Base-by-base conservation (phyloP, 2,888 invertebrate species). In the Stenoptilia bipunctidactyla region DNA sequence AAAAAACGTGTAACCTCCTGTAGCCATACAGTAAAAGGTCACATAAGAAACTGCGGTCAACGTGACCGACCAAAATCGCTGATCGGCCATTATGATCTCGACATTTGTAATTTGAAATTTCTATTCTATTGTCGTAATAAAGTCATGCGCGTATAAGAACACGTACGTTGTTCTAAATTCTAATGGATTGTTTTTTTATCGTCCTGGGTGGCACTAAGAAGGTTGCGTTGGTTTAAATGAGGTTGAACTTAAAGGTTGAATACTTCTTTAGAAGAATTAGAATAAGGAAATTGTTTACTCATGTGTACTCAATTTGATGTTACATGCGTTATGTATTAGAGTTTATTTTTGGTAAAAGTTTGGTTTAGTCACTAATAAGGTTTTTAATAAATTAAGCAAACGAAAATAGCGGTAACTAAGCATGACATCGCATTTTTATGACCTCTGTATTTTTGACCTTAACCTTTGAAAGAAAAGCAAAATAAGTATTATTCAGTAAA, bases 101-200 rank as follows among this genome's bases (percentile, higher is more conserved):
- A 45, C 52, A 53, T 56, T 63, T 46, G 54, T 71, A 72, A 73
- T 79, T 72, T 56, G 55, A 76, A 79, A 74, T 77, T 74, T 77
- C 68, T 76, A 77, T 77, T 77, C 74, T 69, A 63, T 67, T 66
- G 69, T 70, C 68, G 69, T 77, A 72, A 74, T 73, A 70, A 72
- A 76, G 69, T 64, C 72, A 74, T 71, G 71, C 66, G 66, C 64
- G 73, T 67, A 66, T 70, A n/a, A n/a, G n/a, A n/a, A 61, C 56
- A 55, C 47, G 46, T 51, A 46, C 44, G 55, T 55, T n/a, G n/a
- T n/a, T 62, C 61, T 50, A 57, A 55, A 61, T 65, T 63, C 57
- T 54, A 56, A 55, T 56, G 56, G 53, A 50, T 50, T 46, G 41
- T 40, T 48, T 49, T 52, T 52, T 49, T 50, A 50, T 43, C 12